Evolutionary conservation across 1,140 invertebrate genomes (phyloP), one percentile per base, ranked within the genome.

Genomic region (Plodia interpunctella): DNA sequence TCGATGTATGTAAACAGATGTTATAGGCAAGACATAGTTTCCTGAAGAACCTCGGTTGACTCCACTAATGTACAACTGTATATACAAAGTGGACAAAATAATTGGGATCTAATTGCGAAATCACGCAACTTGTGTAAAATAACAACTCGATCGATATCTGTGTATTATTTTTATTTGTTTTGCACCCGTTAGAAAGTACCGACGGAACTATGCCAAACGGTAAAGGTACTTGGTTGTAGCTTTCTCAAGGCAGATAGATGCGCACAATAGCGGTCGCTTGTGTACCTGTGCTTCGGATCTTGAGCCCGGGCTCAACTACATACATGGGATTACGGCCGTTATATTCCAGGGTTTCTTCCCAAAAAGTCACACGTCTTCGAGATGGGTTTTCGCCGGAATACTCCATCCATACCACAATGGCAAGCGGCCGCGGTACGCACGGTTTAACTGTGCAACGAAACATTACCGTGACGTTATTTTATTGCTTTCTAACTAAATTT

Each of bases 181-280:
- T 51, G 49, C 15, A 20, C n/a, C 44, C n/a, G 49, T 51, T 57
- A 62, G 55, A 62, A 62, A 54, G 60, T 57, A 49, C 44, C 49
- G 8, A 58, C 25, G 17, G 56, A 58, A 51, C 49, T 49, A 20
- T 58, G 56, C 49, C 56, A 44, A 19, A 58, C 56, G 49, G 56
- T 58, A 51, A 51, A 58, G 59, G 59, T 55, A 30, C 35, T 32
- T n/a, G n/a, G 5, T 20, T 38, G 50, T 25, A 61, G 59, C 60
- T 61, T 61, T 61, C 60, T 61, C 52, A 32, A 32, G 30, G 10
- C 30, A 49, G 59, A 59, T 52, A 53, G 59, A 15, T 55, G 49
- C 50, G 18, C 49, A 61, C 60, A 61, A 61, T 61, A 20, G 49
- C 56, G 58, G 17, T 18, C 18, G 9, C 18, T 11, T 18, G 10